These are phyloP conservation scores for Pungitius pungitius DNA, from an alignment of 2,113 vertebrate species.

Conservation along the genomic window DNA sequence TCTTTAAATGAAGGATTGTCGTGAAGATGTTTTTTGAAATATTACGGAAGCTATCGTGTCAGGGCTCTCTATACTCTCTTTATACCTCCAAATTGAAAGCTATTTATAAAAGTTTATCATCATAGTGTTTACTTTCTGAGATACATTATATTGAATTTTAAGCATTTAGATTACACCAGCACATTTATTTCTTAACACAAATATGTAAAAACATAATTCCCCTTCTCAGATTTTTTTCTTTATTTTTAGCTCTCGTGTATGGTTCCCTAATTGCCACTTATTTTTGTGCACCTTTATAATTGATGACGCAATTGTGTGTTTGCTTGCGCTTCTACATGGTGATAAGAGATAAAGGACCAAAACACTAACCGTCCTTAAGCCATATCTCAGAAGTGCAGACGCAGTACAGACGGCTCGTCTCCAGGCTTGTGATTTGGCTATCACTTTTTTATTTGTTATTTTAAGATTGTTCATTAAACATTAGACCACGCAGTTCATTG, in stretches of 20 bases:
- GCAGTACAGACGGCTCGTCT: conserved; percentile 41
- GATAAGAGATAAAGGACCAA: background rate
- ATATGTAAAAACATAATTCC: too few species aligned
- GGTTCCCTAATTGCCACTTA: too few species aligned
- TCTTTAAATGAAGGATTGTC: background rate
- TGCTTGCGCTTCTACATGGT: background rate
- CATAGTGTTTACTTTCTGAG: too few species aligned
- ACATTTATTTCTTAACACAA: too few species aligned
- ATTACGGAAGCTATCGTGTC: background rate
- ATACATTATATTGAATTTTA: too few species aligned
- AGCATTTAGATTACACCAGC: too few species aligned
- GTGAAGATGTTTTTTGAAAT: background rate
- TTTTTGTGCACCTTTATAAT: background rate
- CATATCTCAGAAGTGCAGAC: background rate
- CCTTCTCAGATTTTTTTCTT: too few species aligned
- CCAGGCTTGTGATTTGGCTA: too few species aligned
- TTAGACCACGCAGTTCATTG: background rate
- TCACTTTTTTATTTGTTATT: background rate
- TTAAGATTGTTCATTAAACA: too few species aligned
- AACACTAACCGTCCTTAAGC: background rate
- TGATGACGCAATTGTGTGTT: background rate
- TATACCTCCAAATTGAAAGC: background rate
- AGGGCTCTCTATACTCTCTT: background rate
- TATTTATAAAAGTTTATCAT: too few species aligned
- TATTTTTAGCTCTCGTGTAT: too few species aligned